Percentiles rank a stretch among this genome's conserved stretches.
phyloP scores from a whole-genome alignment of 2,113 vertebrate genomes.

The Mastomys coucha region DNA sequence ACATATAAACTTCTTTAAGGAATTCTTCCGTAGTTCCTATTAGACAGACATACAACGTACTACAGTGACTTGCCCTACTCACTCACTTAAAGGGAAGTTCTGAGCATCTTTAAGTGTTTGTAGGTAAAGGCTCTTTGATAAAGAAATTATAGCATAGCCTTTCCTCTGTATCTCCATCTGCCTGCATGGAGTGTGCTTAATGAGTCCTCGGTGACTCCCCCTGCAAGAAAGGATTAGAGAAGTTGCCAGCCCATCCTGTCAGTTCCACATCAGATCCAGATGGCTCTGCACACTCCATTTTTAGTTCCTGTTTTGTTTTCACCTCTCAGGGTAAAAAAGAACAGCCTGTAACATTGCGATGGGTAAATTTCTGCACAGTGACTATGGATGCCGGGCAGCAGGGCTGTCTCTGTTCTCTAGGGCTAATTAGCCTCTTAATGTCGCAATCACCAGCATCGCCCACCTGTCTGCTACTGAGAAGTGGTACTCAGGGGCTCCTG shows the following conservation, averaged over 20 bases:
- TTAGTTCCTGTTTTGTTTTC: conserved; percentile 81
- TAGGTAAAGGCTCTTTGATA: conserved; percentile 33
- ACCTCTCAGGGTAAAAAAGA: conserved; percentile 81
- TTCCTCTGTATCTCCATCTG: neutral
- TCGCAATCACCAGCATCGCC: conserved; percentile 63
- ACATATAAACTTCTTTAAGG: neutral
- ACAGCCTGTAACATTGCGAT: conserved; percentile 72
- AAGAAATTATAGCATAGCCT: neutral
- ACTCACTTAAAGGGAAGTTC: neutral
- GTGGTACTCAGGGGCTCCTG: conserved; percentile 81
- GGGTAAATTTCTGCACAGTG: conserved; percentile 73
- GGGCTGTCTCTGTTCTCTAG: conserved; percentile 42
- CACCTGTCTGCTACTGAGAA: conserved; percentile 76
- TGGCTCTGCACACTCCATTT: conserved; percentile 63
- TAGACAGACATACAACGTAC: neutral
- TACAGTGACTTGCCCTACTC: neutral
- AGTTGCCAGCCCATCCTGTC: conserved; percentile 51
- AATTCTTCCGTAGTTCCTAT: neutral
- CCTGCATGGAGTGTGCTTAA: neutral
- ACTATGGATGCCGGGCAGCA: conserved; percentile 77
- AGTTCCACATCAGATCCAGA: conserved; percentile 62
- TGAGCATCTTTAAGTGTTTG: neutral
- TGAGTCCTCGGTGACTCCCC: neutral
- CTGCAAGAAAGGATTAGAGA: conserved; percentile 38
- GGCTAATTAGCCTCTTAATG: conserved; percentile 83